Percentiles rank a stretch among this genome's conserved stretches.
phyloP scores from a whole-genome alignment of 1,140 invertebrate genomes.

The Bombus superbus region DNA sequence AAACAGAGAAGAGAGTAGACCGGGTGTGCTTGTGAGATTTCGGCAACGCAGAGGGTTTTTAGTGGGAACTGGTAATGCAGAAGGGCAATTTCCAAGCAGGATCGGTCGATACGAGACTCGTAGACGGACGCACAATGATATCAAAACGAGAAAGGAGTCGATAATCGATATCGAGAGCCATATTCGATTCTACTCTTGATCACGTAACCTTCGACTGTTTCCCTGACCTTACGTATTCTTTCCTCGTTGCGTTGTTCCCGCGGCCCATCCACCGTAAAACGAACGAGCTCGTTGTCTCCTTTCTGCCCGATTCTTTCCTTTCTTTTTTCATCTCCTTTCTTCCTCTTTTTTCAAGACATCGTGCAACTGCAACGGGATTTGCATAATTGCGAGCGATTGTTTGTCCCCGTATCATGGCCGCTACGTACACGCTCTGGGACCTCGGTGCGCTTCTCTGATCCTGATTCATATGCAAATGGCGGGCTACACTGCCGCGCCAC shows the following conservation, averaged over 20 bases:
- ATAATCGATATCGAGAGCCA: slow-evolving; percentile 2
- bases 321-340: slow-evolving; percentile 37
- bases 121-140: neutral
- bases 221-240: slow-evolving; percentile 18
- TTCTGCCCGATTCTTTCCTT: neutral
- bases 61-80: slow-evolving; percentile 59
- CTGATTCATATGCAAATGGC: slow-evolving; percentile 80
- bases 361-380: slow-evolving; percentile 76
- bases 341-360: slow-evolving; percentile 70
- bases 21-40: slow-evolving; percentile 46
- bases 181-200: slow-evolving; percentile 23
- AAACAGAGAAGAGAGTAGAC: slow-evolving; percentile 1
- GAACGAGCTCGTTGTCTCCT: slow-evolving; percentile 36
- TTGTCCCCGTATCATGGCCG: slow-evolving; percentile 77
- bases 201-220: slow-evolving; percentile 23
- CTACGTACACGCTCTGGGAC: slow-evolving; percentile 73
- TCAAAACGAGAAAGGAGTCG: slow-evolving; percentile 13
- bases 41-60: slow-evolving; percentile 62
- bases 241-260: neutral
- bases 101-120: slow-evolving; percentile 18
- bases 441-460: slow-evolving; percentile 72
- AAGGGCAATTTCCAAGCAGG: slow-evolving; percentile 58
- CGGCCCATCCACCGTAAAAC: neutral
- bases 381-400: slow-evolving; percentile 81
- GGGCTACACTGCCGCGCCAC: slow-evolving; percentile 66